phyloP scores from a whole-genome alignment of 2,113 vertebrate genomes.

The Lontra canadensis region DNA sequence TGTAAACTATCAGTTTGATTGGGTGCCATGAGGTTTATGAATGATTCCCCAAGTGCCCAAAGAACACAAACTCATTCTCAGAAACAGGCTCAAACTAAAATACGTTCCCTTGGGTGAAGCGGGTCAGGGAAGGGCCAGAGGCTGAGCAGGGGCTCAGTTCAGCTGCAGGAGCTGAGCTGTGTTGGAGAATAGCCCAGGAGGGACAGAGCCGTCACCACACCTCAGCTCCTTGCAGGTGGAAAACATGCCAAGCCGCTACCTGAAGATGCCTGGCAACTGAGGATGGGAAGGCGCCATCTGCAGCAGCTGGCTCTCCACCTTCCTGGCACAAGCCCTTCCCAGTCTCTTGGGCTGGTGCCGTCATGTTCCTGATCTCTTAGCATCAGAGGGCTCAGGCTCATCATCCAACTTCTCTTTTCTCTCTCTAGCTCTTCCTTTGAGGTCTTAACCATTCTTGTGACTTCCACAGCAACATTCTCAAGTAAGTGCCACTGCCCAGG shows the following conservation, averaged over 20 bases:
- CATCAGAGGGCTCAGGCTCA: neutral
- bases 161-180: neutral
- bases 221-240: neutral
- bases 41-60: neutral
- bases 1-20: neutral
- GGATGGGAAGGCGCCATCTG: neutral
- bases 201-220: accelerated
- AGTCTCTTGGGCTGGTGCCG: neutral
- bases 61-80: conserved; percentile 10
- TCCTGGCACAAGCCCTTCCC: too few relatives aligned
- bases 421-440: accelerated
- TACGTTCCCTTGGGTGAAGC: neutral
- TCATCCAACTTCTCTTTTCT: neutral
- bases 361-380: accelerated
- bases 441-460: neutral
- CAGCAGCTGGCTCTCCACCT: neutral
- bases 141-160: too few relatives aligned
- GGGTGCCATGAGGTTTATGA: conserved; percentile 28
- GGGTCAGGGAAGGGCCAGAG: neutral
- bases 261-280: neutral
- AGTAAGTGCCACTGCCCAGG: neutral
- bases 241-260: neutral
- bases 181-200: neutral
- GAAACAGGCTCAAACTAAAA: neutral
- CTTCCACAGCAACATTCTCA: neutral